Evolutionary conservation across 2,797 vertebrate species (phyloP), one percentile per base, ranked within the genome.

Genomic region (Myotis daubentonii): DNA sequence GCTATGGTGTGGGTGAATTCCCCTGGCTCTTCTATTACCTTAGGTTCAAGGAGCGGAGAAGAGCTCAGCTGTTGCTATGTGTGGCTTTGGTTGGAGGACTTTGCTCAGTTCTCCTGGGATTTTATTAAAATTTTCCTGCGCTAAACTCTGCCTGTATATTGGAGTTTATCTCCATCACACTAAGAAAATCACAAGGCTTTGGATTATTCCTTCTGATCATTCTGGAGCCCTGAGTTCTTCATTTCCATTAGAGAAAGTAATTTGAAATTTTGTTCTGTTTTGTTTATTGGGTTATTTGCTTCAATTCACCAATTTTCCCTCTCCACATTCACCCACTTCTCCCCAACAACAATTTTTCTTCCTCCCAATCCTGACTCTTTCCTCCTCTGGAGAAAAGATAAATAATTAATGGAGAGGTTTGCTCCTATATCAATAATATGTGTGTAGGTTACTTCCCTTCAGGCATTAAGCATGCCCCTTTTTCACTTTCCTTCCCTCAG

Each of bases 231-330:
- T 30, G 36, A 5, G 5, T 78, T 49, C 33, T 88, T 94, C 57
- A 3, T 87, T 83, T 85, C 19, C 30, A 81, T 93, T 66, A 88
- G 10, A 86, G 44, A 71, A 80, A 57, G 8, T 66, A 51, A 68
- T 86, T 44, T 71, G 75, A 90, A 78, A 47, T 87, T 81, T 81
- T 89, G 3, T 94, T 78, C 70, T 62, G 17, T 76, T 87, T 91
- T 60, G 10, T 55, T 83, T 89, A n/a, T 22, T 84, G 38, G 11
- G 11, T 49, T 88, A 11, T 90, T 78, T 90, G 41, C 53, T 92
- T 93, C 17, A 51, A 3, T 71, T 36, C 30, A 68, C 11, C 0
- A 23, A 17, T 80, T 93, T 84, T 84, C 36, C 19, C 38, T 87
- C 53, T 53, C 17, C n/a, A 41, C 6, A 28, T 41, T 28, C 19